Base-by-base conservation (phyloP, 2,888 invertebrate species). In the Hedya salicella region DNA sequence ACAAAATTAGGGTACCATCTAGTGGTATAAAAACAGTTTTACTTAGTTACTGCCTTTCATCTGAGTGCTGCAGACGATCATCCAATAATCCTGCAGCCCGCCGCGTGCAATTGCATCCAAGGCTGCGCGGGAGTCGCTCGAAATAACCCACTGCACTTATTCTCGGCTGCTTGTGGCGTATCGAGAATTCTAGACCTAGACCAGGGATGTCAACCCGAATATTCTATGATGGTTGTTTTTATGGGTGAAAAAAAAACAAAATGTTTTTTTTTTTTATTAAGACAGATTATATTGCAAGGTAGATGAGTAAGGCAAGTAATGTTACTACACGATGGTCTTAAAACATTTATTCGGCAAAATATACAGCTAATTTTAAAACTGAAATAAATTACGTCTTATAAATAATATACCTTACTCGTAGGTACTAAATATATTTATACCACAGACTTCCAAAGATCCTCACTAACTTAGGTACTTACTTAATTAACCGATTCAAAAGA, bases 331-430 rank as follows among this genome's bases (percentile, higher is more conserved):
- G 16, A 14, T 48, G 11, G 1, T 39, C 40, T 19, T 44, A 44
- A 42, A 46, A 16, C 25, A 48, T 70, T 71, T 69, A 71, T 70
- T 71, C 56, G 69, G 69, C 71, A 73, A 71, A 67, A 62, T 64
- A 32, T 48, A 65, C 52, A 25, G 39, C 46, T 53, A 65, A 62
- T 40, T 25, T 25, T 25, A 25, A 25, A 6, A 25, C 25, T 25
- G 6, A 54, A 52, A 61, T 62, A 70, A 63, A 54, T 67, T 56
- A 25, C 14, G 25, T 44, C 17, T 17, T 17, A 25, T 3, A 25
- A 25, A 25, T 25, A 25, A 25, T 25, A 25, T 1, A n/a, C n/a
- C n/a, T n/a, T n/a, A n/a, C n/a, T n/a, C n/a, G n/a, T n/a, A 25
- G 6, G 25, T 25, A 25, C 25, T 25, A 1, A 25, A 25, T 25